These are phyloP conservation scores for Helobdella robusta DNA, from an alignment of 2,888 invertebrate species.

Conservation along the genomic window DNA sequence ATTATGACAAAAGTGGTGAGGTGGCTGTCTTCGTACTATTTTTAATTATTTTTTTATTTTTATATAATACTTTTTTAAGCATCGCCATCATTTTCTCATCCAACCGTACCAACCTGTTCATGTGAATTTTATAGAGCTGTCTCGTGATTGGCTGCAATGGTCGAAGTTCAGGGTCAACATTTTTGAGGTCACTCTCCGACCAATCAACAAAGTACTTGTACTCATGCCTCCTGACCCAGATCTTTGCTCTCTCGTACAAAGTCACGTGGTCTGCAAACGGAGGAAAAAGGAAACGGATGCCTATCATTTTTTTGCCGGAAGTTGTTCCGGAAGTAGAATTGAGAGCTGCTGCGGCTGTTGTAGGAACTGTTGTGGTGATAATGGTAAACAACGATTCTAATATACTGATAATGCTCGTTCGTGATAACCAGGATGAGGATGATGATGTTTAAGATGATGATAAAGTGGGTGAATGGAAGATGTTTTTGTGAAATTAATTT, in stretches of 20 bases:
- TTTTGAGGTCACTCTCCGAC: conserved; percentile 34
- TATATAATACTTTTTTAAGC: background rate
- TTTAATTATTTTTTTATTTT: background rate
- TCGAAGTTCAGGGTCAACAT: conserved; percentile 32
- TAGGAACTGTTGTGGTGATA: too few relatives aligned
- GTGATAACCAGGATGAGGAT: background rate
- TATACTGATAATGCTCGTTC: too few relatives aligned
- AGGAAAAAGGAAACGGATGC: conserved; percentile 35
- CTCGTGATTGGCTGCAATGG: conserved; percentile 34
- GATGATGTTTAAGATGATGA: too few relatives aligned
- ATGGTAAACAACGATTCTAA: too few relatives aligned
- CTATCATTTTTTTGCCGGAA: conserved; percentile 31
- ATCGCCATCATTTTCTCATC: too few relatives aligned
- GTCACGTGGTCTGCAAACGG: conserved; percentile 32
- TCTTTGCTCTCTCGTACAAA: conserved; percentile 33
- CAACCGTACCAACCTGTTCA: conserved; percentile 36
- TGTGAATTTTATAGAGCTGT: conserved; percentile 36
- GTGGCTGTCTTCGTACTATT: too few relatives aligned
- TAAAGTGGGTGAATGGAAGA: too few relatives aligned
- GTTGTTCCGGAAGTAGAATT: too few relatives aligned
- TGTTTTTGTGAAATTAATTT: too few relatives aligned
- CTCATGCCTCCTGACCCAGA: conserved; percentile 37
- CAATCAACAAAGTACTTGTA: conserved; percentile 37
- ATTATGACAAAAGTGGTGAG: background rate
- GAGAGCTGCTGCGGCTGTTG: too few relatives aligned